Evolutionary conservation across 2,797 vertebrate genomes (phyloP).

Genomic region (Macrochelys suwanniensis): DNA sequence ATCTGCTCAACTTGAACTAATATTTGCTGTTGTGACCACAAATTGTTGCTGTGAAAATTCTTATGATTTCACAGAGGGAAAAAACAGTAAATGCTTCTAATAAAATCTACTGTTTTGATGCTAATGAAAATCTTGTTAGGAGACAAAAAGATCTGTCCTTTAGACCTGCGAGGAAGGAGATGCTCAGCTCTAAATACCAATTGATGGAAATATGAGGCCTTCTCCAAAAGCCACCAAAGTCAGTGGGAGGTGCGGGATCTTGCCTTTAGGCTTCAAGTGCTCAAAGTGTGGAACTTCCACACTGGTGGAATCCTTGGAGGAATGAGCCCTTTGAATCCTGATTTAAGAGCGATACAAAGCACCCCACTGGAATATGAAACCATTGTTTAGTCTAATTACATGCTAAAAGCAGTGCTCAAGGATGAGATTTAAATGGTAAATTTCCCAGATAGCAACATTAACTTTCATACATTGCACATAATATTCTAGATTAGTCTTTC

Average conservation of each 20-base stretch:
- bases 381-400: neutral
- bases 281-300: neutral
- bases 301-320: neutral
- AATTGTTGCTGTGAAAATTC: slow-evolving; percentile 35
- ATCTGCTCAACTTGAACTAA: slow-evolving; percentile 35
- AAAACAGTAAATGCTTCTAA: slow-evolving; percentile 37
- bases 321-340: neutral
- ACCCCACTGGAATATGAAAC: neutral
- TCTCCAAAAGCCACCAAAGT: neutral
- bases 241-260: slow-evolving; percentile 25
- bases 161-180: slow-evolving; percentile 30
- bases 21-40: slow-evolving; percentile 43
- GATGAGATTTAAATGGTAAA: neutral
- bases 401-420: neutral
- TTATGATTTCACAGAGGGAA: slow-evolving; percentile 39
- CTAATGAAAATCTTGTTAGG: slow-evolving; percentile 59
- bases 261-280: neutral
- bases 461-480: neutral
- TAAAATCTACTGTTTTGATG: slow-evolving; percentile 52
- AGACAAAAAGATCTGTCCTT: slow-evolving; percentile 47
- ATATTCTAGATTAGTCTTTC: neutral
- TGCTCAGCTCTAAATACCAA: slow-evolving; percentile 9
- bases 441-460: neutral
- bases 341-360: neutral
- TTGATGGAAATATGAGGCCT: neutral